phyloP scores from a whole-genome alignment of 2,888 invertebrate genomes.

The Volucella zonaria region DNA sequence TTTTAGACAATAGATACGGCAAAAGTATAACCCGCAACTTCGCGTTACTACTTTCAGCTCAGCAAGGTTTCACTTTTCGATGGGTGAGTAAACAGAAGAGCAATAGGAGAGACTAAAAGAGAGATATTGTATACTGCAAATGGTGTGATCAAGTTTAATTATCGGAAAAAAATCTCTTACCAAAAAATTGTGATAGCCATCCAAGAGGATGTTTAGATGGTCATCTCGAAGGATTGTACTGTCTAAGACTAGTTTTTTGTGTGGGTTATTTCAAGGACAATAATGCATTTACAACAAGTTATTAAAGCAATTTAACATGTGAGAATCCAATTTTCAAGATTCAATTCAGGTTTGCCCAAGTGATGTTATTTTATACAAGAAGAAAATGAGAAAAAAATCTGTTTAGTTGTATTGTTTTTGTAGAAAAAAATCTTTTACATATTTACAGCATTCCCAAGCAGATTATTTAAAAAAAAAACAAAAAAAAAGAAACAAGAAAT shows the following conservation, averaged over 20 bases:
- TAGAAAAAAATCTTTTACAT: constrained; percentile 28
- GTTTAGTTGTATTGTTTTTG: background rate
- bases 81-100: no score
- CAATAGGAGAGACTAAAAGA: no score
- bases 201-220: no score
- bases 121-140: no score
- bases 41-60: no score
- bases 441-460: constrained; percentile 72
- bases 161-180: no score
- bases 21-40: no score
- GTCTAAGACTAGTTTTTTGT: background rate
- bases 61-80: no score
- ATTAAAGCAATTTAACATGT: constrained; percentile 31
- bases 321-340: background rate
- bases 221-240: no score
- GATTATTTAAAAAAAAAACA: constrained; percentile 35
- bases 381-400: background rate
- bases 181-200: no score
- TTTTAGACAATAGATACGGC: no score
- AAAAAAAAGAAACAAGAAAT: constrained; percentile 41
- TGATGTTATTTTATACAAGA: constrained; percentile 38
- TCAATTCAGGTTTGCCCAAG: background rate
- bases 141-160: no score
- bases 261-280: background rate
- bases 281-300: constrained; percentile 22